These are phyloP conservation scores for Callopanchax toddi DNA, from an alignment of 2,113 vertebrate species.

Conservation along the genomic window DNA sequence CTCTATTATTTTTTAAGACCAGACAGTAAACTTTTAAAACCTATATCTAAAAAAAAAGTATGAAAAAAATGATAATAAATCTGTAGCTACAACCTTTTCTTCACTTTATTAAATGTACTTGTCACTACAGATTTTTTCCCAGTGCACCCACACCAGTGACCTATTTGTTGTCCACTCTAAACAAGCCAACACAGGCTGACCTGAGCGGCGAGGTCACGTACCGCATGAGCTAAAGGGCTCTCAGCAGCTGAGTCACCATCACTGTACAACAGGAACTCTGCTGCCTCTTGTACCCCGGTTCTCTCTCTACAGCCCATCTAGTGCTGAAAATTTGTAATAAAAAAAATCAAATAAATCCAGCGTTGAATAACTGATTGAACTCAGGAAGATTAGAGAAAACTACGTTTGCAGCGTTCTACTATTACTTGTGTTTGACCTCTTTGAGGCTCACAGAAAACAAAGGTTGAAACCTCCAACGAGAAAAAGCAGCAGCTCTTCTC, in stretches of 20 bases:
- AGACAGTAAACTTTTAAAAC: no score
- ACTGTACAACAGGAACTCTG: neutral
- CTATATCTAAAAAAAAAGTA: no score
- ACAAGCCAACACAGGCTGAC: neutral
- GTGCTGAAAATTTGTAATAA: no score
- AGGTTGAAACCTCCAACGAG: conserved; percentile 4
- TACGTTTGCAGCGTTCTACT: neutral
- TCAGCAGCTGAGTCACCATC: neutral
- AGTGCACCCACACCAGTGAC: neutral
- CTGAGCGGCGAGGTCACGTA: neutral
- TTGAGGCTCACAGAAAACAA: neutral
- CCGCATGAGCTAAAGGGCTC: conserved; percentile 3
- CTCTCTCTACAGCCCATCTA: no score
- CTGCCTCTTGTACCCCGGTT: neutral
- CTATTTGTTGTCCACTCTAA: neutral
- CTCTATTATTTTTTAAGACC: no score
- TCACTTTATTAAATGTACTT: no score
- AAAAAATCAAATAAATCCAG: no score
- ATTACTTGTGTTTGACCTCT: neutral
- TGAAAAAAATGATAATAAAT: no score
- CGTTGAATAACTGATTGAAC: no score
- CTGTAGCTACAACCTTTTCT: no score
- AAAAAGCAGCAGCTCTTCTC: neutral
- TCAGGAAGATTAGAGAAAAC: no score
- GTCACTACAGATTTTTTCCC: neutral